phyloP scores from a whole-genome alignment of 1,140 invertebrate genomes.

The Samia ricini region DNA sequence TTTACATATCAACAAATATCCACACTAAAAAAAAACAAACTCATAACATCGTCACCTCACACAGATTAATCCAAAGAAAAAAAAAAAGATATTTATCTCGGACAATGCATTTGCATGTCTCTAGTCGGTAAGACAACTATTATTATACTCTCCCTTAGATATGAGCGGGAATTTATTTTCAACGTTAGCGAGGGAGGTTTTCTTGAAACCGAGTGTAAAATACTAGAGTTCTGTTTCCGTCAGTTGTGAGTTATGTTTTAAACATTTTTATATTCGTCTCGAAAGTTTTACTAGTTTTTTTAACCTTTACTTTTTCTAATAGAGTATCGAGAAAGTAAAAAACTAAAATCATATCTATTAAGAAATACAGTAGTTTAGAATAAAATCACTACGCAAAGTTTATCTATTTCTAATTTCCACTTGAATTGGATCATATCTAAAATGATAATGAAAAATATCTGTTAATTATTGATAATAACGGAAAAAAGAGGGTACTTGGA shows the following conservation, averaged over 20 bases:
- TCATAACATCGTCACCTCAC: neutral
- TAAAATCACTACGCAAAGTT: no score
- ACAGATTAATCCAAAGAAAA: neutral
- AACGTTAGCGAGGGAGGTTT: neutral
- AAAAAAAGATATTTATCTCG: constrained; percentile 6
- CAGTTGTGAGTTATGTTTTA: neutral
- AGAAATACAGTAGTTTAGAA: no score
- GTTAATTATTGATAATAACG: no score
- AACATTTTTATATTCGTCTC: neutral
- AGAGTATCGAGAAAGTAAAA: no score
- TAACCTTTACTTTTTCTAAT: no score
- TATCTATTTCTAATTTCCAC: no score
- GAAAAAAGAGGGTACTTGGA: no score
- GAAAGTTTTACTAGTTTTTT: no score
- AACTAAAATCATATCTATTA: no score
- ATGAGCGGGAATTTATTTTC: constrained; percentile 5
- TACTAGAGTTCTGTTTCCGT: neutral
- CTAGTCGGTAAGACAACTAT: constrained; percentile 3
- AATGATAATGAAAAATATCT: no score
- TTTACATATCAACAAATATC: no score
- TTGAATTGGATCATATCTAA: no score
- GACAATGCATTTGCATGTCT: constrained; percentile 16
- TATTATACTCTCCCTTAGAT: constrained; percentile 1
- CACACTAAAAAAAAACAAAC: neutral
- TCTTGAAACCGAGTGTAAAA: neutral